A percentile compares a stretch with the other conserved stretches of the same genome.
Evolutionary conservation across 2,113 vertebrate species (phyloP).

Genomic region (Acrocephalus kingi): DNA sequence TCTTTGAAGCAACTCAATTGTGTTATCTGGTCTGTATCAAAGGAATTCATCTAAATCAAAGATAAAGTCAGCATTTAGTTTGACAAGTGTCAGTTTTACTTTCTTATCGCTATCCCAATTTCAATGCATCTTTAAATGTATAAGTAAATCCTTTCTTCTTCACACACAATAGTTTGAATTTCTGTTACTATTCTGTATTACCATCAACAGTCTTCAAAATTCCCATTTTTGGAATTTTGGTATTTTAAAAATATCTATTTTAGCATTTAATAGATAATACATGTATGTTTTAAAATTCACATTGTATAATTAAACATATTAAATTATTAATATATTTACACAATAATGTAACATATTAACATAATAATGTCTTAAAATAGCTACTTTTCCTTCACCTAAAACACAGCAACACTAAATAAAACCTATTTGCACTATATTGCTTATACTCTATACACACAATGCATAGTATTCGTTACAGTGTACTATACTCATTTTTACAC

Average conservation of each 20-base stretch:
- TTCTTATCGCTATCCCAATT: background rate
- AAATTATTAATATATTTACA: background rate
- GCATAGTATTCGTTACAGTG: background rate
- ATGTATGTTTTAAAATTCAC: background rate
- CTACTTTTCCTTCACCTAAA: background rate
- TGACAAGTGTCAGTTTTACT: constrained; percentile 38
- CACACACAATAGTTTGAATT: background rate
- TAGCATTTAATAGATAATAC: background rate
- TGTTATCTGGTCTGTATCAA: background rate
- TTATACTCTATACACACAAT: background rate
- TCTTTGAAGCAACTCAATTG: background rate
- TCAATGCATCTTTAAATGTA: background rate
- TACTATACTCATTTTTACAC: background rate
- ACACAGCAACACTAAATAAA: background rate
- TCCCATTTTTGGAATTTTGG: background rate
- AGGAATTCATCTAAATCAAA: background rate
- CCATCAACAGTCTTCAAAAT: background rate
- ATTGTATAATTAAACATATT: background rate
- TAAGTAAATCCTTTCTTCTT: constrained; percentile 5
- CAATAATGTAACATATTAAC: background rate
- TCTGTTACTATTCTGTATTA: background rate
- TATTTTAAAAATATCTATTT: background rate
- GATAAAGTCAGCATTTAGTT: background rate
- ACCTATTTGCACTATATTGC: background rate
- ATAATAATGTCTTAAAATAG: background rate